Conservation (phyloP, 2,113 vertebrate species). For the Petrocephalus microphthalmus region DNA sequence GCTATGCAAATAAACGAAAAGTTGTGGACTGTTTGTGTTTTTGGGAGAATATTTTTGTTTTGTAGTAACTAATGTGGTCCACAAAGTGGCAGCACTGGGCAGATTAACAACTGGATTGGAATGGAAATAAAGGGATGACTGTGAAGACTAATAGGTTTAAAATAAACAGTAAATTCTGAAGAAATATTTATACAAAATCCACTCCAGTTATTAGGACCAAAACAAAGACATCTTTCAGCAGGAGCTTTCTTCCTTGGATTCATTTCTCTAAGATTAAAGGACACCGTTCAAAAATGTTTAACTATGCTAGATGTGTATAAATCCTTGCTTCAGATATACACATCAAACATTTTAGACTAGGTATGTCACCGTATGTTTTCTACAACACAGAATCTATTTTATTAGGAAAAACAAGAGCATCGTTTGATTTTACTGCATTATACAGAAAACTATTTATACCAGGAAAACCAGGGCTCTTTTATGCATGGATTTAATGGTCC, state of each 20-base stretch:
- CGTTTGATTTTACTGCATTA: neutral
- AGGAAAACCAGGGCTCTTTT: neutral
- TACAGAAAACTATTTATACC: neutral
- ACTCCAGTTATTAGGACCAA: neutral
- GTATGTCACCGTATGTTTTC: neutral
- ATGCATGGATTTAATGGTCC: neutral
- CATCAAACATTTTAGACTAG: neutral
- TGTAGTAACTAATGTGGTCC: neutral
- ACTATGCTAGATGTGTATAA: neutral
- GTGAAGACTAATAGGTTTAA: neutral
- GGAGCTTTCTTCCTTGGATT: neutral
- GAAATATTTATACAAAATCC: slow-evolving; percentile 3
- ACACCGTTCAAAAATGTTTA: neutral
- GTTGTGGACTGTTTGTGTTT: neutral
- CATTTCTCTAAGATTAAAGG: neutral
- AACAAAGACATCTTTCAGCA: neutral
- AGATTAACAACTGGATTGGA: neutral
- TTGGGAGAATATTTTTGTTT: neutral
- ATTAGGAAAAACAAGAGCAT: neutral
- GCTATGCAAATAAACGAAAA: neutral
- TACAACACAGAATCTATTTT: neutral
- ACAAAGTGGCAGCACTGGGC: neutral
- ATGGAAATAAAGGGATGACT: neutral
- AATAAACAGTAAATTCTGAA: neutral
- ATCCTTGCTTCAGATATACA: neutral